Evolutionary conservation across 2,888 invertebrate species (phyloP).

Genomic region (Ischnura elegans): DNA sequence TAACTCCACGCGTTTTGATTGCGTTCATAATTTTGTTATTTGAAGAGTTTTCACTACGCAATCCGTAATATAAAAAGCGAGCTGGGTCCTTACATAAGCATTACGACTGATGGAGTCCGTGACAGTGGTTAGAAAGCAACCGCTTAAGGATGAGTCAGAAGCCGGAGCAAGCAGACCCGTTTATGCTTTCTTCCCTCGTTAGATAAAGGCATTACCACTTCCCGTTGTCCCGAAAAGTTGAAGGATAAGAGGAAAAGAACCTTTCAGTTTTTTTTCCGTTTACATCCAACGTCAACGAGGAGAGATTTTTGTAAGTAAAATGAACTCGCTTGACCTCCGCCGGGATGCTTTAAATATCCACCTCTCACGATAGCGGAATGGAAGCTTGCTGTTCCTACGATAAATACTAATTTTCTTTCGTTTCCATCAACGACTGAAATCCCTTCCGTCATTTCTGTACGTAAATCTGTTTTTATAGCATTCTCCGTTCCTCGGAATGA

Average conservation of each 20-base stretch:
- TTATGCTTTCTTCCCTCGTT: background rate
- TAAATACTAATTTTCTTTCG: background rate
- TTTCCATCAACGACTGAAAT: background rate
- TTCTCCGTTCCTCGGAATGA: too few relatives aligned
- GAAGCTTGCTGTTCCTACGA: background rate
- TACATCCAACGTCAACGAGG: background rate
- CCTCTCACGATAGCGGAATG: background rate
- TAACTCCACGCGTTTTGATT: too few relatives aligned
- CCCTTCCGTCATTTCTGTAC: background rate
- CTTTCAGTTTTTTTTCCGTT: background rate
- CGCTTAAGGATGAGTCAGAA: background rate
- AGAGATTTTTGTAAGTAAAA: background rate
- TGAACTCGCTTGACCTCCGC: background rate
- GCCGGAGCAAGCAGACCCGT: background rate
- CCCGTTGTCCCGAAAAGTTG: background rate
- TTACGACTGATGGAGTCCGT: background rate
- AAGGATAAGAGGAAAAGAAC: background rate
- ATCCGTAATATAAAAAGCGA: background rate
- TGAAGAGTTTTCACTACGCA: too few relatives aligned
- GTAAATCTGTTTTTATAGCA: background rate
- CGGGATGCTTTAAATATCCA: background rate
- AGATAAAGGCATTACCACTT: background rate
- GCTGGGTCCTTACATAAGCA: background rate
- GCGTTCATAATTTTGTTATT: too few relatives aligned
- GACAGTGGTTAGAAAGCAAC: background rate